Evolutionary conservation across 2,888 invertebrate genomes (phyloP).

Genomic region (Cenopis cana): DNA sequence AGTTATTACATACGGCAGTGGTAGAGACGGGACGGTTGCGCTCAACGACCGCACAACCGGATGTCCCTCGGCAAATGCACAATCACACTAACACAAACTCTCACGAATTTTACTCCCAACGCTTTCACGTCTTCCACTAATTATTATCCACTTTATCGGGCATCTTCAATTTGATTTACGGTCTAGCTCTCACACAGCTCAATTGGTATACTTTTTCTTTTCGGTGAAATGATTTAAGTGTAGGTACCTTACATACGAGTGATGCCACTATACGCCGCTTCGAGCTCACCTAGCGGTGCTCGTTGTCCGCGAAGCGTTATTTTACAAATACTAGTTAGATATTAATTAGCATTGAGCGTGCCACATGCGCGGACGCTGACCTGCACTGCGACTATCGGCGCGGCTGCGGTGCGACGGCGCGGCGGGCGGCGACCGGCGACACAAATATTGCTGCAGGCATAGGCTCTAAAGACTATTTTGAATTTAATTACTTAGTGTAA

Average conservation of each 20-base stretch:
- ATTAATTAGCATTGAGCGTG: conserved; percentile 49
- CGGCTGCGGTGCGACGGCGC: conserved; percentile 25
- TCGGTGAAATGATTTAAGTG: conserved; percentile 72
- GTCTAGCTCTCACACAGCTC: conserved; percentile 78
- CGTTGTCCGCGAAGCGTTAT: conserved; percentile 46
- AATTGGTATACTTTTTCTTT: conserved; percentile 84
- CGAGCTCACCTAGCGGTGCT: conserved; percentile 58
- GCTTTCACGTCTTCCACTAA: conserved; percentile 84
- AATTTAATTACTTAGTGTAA: conserved; percentile 55
- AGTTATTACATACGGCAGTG: conserved; percentile 18
- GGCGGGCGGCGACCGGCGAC: conserved; percentile 49
- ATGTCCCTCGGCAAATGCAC: conserved; percentile 80
- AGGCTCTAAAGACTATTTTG: conserved; percentile 59
- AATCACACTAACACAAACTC: conserved; percentile 83
- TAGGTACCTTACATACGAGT: conserved; percentile 55
- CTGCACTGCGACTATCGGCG: not conserved
- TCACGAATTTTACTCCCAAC: conserved; percentile 85
- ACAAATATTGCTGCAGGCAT: conserved; percentile 50
- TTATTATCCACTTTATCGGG: conserved; percentile 85
- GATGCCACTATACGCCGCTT: conserved; percentile 54
- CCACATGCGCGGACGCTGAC: conserved; percentile 32
- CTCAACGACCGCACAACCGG: conserved; percentile 64
- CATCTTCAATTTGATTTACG: conserved; percentile 85
- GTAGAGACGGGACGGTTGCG: conserved; percentile 20
- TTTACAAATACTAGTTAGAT: conserved; percentile 49